phyloP scores from a whole-genome alignment of 2,888 invertebrate species.

The Hypercompe scribonia region DNA sequence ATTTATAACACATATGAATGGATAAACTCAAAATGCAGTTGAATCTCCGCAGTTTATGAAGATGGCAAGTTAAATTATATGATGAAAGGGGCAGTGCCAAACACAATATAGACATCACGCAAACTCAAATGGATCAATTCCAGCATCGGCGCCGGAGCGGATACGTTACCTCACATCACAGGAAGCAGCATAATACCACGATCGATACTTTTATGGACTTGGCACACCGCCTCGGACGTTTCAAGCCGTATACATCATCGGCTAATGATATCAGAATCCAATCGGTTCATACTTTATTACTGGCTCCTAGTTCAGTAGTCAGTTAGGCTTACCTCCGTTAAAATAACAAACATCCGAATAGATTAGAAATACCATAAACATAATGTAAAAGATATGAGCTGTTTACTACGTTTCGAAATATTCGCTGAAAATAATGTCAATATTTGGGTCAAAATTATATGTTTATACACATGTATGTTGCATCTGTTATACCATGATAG shows the following conservation, averaged over 20 bases:
- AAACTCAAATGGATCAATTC: neutral
- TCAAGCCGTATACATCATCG: neutral
- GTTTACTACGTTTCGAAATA: neutral
- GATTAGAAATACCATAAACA: neutral
- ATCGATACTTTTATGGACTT: conserved; percentile 39
- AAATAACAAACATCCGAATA: conserved; percentile 8
- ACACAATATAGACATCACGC: neutral
- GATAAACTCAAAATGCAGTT: neutral
- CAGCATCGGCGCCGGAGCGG: conserved; percentile 18
- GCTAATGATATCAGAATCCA: conserved; percentile 41
- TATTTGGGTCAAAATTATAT: neutral
- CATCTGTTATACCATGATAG: neutral
- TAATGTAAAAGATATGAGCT: neutral
- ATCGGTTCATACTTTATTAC: conserved; percentile 29
- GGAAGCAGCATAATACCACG: conserved; percentile 16
- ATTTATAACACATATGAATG: neutral
- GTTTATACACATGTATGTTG: neutral
- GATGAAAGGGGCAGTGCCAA: neutral
- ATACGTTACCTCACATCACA: conserved; percentile 17
- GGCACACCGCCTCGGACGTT: conserved; percentile 38
- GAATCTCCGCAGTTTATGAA: neutral
- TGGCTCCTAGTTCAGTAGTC: neutral
- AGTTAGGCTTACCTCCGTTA: neutral
- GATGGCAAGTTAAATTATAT: neutral
- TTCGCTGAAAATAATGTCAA: neutral